Conservation (phyloP, 2,888 invertebrate genomes). For the Trichogramma evanescens region DNA sequence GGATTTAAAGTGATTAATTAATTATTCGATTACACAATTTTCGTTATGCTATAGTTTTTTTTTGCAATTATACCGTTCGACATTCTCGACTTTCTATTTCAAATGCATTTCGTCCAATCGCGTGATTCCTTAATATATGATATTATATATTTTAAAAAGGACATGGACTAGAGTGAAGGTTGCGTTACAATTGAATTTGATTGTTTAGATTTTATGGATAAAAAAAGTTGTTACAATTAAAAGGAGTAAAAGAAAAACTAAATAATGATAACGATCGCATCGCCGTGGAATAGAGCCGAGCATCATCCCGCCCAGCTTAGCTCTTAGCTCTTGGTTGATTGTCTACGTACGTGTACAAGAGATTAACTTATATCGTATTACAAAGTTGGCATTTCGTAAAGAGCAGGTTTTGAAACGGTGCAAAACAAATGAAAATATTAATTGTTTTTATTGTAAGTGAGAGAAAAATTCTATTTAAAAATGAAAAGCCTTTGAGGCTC, state of each 20-base stretch:
- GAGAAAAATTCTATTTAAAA: constrained; percentile 19
- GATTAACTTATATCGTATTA: neutral
- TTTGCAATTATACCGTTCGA: constrained; percentile 8
- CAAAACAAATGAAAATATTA: constrained; percentile 4
- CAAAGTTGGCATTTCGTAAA: neutral
- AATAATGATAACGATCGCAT: constrained; percentile 42
- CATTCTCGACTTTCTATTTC: constrained; percentile 4
- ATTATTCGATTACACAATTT: neutral
- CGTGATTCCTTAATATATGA: neutral
- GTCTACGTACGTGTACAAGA: constrained; percentile 7
- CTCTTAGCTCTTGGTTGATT: constrained; percentile 21
- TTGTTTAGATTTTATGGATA: constrained; percentile 48
- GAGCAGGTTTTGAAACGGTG: constrained; percentile 4
- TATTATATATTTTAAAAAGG: constrained; percentile 17
- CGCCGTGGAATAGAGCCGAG: constrained; percentile 31
- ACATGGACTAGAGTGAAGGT: constrained; percentile 40
- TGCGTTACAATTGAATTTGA: constrained; percentile 48
- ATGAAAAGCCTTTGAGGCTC: constrained; percentile 18
- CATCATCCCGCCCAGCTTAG: constrained; percentile 26
- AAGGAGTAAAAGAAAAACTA: constrained; percentile 20
- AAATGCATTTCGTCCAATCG: constrained; percentile 17
- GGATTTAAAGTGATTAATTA: too few relatives aligned
- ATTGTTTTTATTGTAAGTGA: constrained; percentile 22
- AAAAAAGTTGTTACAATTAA: constrained; percentile 37
- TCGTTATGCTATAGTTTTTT: constrained; percentile 3